These are phyloP conservation scores for Istiophorus platypterus DNA, from an alignment of 2,113 vertebrate genomes.

Conservation along the genomic window DNA sequence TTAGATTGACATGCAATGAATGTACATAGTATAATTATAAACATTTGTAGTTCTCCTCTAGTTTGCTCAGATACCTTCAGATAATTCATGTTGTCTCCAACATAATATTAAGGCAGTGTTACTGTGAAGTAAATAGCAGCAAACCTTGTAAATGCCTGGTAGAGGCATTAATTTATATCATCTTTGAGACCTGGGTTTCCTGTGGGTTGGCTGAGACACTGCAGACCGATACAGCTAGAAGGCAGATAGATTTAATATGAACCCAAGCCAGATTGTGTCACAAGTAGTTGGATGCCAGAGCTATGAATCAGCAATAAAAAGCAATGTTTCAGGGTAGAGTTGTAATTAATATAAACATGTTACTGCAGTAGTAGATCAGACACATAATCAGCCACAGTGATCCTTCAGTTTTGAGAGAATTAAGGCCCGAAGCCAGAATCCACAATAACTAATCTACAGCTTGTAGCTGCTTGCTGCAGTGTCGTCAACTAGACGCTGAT, in stretches of 20 bases:
- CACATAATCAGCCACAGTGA: slow-evolving; percentile 7
- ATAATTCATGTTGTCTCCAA: not conserved
- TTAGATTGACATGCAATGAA: slow-evolving; percentile 1
- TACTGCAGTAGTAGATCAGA: slow-evolving; percentile 5
- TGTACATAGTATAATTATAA: not conserved
- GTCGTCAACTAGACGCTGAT: not conserved
- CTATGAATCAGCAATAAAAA: slow-evolving; percentile 17
- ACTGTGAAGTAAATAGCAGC: slow-evolving; percentile 13
- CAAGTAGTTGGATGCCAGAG: slow-evolving; percentile 49
- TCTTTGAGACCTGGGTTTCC: slow-evolving; percentile 37
- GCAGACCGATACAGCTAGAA: slow-evolving; percentile 72
- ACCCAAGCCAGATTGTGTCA: slow-evolving; percentile 40
- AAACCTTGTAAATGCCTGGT: slow-evolving; percentile 14
- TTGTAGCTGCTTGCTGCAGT: not conserved
- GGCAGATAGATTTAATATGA: slow-evolving; percentile 52
- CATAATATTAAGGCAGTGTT: slow-evolving; percentile 11
- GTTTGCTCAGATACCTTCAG: not conserved
- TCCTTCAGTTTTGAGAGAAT: not conserved
- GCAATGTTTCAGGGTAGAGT: slow-evolving; percentile 13
- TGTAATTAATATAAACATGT: not conserved
- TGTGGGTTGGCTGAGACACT: slow-evolving; percentile 70
- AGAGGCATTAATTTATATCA: slow-evolving; percentile 22
- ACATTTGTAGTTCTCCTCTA: not conserved
- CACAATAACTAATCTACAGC: not conserved
- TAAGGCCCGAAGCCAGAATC: not conserved